These are phyloP conservation scores for Cyprinus carpio DNA, from an alignment of 2,113 vertebrate genomes.

Conservation along the genomic window DNA sequence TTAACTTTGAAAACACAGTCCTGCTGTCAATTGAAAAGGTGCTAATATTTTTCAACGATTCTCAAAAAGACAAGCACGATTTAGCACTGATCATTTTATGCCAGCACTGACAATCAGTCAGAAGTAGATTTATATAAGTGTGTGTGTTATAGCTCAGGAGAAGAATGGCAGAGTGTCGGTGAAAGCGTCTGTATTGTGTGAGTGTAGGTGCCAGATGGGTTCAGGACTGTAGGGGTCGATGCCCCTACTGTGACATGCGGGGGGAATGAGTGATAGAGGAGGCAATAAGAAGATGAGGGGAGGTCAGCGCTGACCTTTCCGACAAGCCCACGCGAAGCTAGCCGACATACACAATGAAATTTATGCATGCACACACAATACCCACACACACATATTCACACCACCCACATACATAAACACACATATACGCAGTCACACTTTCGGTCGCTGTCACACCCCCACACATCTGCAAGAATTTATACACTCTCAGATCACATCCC, in stretches of 20 bases:
- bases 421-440: slow-evolving; percentile 21
- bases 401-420: slow-evolving; percentile 43
- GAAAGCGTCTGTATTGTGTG: slow-evolving; percentile 21
- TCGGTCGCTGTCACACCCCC: slow-evolving; percentile 28
- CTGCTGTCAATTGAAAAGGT: neutral
- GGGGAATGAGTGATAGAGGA: slow-evolving; percentile 50
- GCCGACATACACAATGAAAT: slow-evolving; percentile 16
- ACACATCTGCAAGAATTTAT: slow-evolving; percentile 26
- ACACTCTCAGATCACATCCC: slow-evolving; percentile 30
- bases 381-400: slow-evolving; percentile 40
- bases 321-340: slow-evolving; percentile 43
- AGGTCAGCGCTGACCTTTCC: slow-evolving; percentile 57
- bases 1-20: neutral
- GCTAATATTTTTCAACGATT: neutral
- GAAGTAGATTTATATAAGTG: neutral
- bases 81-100: neutral
- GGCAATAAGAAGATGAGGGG: slow-evolving; percentile 53
- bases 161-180: neutral
- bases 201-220: slow-evolving; percentile 16
- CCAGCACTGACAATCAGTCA: neutral
- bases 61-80: neutral
- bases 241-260: slow-evolving; percentile 30
- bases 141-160: neutral
- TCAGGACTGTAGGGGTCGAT: slow-evolving; percentile 30
- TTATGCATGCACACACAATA: slow-evolving; percentile 35